Base-by-base conservation (phyloP, 2,113 vertebrate genomes). In the human region DNA sequence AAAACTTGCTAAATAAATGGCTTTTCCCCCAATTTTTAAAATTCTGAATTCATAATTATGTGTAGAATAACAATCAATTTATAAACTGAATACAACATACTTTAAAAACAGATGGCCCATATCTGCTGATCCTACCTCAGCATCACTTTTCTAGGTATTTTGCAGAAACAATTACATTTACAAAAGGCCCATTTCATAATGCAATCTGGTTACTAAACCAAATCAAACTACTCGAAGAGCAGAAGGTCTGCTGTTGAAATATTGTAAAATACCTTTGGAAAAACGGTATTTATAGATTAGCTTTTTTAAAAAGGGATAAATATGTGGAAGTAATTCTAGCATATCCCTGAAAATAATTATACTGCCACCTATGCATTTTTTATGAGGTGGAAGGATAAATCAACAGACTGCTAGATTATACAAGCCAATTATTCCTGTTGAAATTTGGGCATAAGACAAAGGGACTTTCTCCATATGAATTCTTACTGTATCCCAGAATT, bases 41-140 rank as follows among this genome's bases (percentile, higher is more conserved):
- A 96, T 96, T 97, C 78, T 98, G 97, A 98, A 86, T 98, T 98
- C 96, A 90, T 96, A 98, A 95, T 98, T 98, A 98, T 68, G 59
- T 95, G 66, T 95, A 98, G 96, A 98, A 97, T 97, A 98, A 98
- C 98, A 98, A 95, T 98, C 94, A 97, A 98, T 97, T 98, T 98
- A 98, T 98, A 98, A 98, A 98, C 98, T 98, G 97, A 98, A 98
- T 98, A 98, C 98, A 98, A 98, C 97, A 98, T 96, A 98, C 97
- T 98, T 97, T 98, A 97, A 98, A 98, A 98, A 97, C 80, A 98
- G 78, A 95, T 97, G 98, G 85, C 94, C 89, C 83, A 98, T 96
- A 98, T 98, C 98, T 1, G 97, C 97, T 98, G 98, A 97, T 95
- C 95, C 96, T 88, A 98, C 94, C 97, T 98, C 97, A 98, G 96